Evolutionary conservation across 2,797 vertebrate species (phyloP), one percentile per base, ranked within the genome.

Genomic region (Rhinophrynus dorsalis): DNA sequence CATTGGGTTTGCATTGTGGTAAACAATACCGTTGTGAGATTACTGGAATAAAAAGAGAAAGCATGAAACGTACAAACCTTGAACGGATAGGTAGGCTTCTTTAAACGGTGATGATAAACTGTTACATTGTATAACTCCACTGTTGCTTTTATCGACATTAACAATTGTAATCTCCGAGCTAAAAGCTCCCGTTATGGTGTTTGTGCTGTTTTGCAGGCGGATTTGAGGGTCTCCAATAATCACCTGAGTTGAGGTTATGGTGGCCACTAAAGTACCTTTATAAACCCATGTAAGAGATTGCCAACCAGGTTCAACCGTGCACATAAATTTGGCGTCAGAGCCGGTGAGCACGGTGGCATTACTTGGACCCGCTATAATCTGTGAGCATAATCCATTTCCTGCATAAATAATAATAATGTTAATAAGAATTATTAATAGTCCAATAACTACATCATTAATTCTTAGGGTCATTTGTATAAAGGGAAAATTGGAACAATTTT

Each of bases 41-140:
- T n/a, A n/a, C n/a, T n/a, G n/a, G n/a, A n/a, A n/a, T n/a, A n/a
- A n/a, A n/a, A n/a, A n/a, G n/a, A n/a, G 18, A 40, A 10, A 2
- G 2, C 1, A 32, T 45, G 29, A 58, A n/a, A 3, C 5, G 1
- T 67, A 76, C 86, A 0, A 23, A 96, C 94, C 94, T 92, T 95
- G 90, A 15, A 96, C 91, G 0, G 83, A 80, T 51, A 96, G 90
- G 26, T 68, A 88, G 1, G 92, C 89, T 0, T 84, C 80, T 8
- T 59, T 74, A 8, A 44, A 65, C 0, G 48, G 47, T 3, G 78
- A 15, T 1, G 67, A 76, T 80, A 92, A 85, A 18, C 87, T 76
- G 76, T 85, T 90, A 80, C 94, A 96, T 23, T 76, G 83, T 2
- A 83, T 52, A 33, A 57, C 68, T 0, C 90, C 90, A 0, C 83